Conservation (phyloP, 2,797 vertebrate species). For the Tragelaphus oryx region DNA sequence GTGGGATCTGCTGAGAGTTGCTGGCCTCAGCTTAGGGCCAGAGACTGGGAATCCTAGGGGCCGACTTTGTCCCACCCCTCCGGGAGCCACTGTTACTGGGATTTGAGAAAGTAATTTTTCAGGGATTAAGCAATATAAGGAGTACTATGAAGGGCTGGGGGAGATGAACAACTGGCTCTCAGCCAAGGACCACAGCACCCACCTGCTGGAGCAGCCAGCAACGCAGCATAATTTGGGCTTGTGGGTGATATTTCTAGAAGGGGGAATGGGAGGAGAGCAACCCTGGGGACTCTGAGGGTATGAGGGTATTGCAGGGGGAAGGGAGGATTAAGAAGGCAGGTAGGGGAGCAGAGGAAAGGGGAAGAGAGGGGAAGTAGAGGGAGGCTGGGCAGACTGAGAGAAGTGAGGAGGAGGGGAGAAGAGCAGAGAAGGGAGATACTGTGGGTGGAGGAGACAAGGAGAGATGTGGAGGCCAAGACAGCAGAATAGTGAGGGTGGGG, state of each 20-base stretch:
- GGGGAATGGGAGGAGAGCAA: not conserved
- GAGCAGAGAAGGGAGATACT: not conserved
- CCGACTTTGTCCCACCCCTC: not conserved
- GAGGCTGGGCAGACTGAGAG: not conserved
- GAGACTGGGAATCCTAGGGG: not conserved
- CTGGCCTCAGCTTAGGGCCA: not conserved
- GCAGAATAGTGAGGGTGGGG: not conserved
- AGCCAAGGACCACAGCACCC: not conserved
- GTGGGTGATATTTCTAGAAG: not conserved
- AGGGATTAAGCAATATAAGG: conserved; percentile 28
- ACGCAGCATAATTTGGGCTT: not conserved
- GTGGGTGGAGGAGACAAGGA: not conserved
- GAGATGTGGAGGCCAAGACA: not conserved
- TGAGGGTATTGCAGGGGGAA: not conserved
- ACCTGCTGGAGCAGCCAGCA: not conserved
- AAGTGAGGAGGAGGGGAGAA: not conserved
- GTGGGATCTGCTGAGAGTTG: not conserved
- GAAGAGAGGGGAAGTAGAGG: not conserved
- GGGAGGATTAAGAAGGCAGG: not conserved
- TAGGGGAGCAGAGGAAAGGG: not conserved
- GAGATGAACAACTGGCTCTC: not conserved
- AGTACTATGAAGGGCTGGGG: not conserved
- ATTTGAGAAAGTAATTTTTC: conserved; percentile 6
- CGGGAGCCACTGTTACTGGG: not conserved
- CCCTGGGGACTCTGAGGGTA: not conserved